These are phyloP conservation scores for Pachyramphus minor DNA, from an alignment of 2,113 vertebrate species.

Conservation along the genomic window DNA sequence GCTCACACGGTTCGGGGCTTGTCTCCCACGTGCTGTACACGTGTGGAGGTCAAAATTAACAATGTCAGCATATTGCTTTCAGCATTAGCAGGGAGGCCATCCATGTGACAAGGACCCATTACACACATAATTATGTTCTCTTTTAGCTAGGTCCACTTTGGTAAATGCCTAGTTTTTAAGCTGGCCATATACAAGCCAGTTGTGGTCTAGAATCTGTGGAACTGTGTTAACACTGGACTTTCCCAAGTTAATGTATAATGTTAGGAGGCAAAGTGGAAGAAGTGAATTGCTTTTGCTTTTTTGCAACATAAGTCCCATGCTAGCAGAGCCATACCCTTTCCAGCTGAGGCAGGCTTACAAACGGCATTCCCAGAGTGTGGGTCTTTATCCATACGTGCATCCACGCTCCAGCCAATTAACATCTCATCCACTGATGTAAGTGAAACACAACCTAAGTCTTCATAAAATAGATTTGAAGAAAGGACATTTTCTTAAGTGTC, in stretches of 20 bases:
- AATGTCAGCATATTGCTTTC: neutral
- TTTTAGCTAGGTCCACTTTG: neutral
- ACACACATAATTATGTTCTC: neutral
- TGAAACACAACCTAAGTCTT: neutral
- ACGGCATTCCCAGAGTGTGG: neutral
- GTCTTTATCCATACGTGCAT: neutral
- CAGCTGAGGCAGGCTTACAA: neutral
- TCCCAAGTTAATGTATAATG: neutral
- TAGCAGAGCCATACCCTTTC: neutral
- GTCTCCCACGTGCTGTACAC: fast-evolving
- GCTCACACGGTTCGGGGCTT: fast-evolving
- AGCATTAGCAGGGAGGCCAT: neutral
- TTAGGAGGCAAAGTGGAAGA: neutral
- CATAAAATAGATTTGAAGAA: neutral
- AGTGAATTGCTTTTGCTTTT: neutral
- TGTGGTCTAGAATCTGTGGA: neutral
- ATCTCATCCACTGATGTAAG: neutral
- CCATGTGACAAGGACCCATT: neutral
- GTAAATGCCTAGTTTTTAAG: neutral
- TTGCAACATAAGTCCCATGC: neutral
- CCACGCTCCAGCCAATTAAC: neutral
- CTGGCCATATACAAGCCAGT: neutral
- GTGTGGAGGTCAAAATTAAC: neutral
- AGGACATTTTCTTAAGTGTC: neutral
- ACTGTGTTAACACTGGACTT: neutral